These are phyloP conservation scores for Aphelocoma californica DNA, from an alignment of 2,797 vertebrate species.

Conservation along the genomic window DNA sequence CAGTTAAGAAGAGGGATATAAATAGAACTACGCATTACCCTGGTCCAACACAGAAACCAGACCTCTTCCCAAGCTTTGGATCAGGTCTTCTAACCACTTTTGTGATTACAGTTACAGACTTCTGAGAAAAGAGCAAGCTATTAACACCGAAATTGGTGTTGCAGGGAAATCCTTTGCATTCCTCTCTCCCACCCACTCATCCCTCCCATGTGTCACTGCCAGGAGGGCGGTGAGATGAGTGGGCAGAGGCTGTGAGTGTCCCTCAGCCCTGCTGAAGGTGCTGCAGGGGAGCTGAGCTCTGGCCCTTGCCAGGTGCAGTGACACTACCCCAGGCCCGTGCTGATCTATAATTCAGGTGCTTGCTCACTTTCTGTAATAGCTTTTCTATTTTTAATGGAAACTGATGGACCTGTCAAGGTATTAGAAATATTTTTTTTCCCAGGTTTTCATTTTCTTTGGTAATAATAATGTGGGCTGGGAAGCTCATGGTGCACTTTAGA, in stretches of 20 bases:
- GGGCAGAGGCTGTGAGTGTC: not conserved
- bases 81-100: not conserved
- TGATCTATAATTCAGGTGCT: not conserved
- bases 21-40: not conserved
- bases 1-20: not conserved
- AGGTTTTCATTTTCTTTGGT: not conserved
- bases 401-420: not conserved
- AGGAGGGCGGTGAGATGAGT: accelerated
- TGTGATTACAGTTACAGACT: not conserved
- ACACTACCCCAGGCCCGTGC: accelerated
- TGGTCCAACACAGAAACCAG: not conserved
- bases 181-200: not conserved
- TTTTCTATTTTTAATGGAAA: slow-evolving; percentile 30
- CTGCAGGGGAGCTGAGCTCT: accelerated
- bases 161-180: not conserved
- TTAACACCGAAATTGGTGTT: not conserved
- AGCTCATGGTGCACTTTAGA: not conserved
- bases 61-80: not conserved
- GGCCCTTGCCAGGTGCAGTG: not conserved
- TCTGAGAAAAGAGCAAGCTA: not conserved
- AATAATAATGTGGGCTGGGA: not conserved
- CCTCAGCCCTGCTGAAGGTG: accelerated
- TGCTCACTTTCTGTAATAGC: not conserved
- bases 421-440: not conserved
- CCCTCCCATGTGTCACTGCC: accelerated